Conservation (phyloP, 2,113 vertebrate species). For the Hyaena hyaena region DNA sequence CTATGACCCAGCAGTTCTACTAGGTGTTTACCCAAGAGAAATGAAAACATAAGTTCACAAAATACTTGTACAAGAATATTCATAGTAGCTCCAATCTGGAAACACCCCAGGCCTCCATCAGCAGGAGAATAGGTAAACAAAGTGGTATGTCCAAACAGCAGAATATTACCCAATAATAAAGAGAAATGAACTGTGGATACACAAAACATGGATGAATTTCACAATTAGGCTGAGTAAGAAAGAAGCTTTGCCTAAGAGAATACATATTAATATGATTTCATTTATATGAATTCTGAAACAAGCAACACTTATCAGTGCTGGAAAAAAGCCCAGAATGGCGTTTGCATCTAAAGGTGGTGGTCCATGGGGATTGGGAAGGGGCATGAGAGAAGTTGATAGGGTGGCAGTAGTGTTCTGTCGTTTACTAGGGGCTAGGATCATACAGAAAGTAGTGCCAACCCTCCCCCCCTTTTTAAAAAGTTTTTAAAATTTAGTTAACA, state of each 20-base stretch:
- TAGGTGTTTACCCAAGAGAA: conserved; percentile 60
- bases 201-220: background rate
- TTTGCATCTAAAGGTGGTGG: background rate
- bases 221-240: background rate
- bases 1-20: conserved; percentile 18
- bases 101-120: conserved; percentile 6
- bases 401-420: background rate
- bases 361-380: background rate
- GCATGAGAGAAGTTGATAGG: background rate
- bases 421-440: background rate
- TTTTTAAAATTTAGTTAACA: background rate
- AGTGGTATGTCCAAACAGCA: background rate
- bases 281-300: conserved; percentile 11
- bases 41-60: conserved; percentile 35
- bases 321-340: background rate
- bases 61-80: conserved; percentile 34
- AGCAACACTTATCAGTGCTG: background rate
- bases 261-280: background rate
- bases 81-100: conserved; percentile 31
- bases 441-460: background rate
- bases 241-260: background rate
- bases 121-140: conserved; percentile 9
- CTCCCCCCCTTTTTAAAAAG: background rate
- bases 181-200: background rate
- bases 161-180: conserved; percentile 16